Percentiles rank a stretch among this genome's conserved stretches.
These are phyloP conservation scores for Lucifuga dentata DNA, from an alignment of 2,113 vertebrate genomes.

Conservation along the genomic window DNA sequence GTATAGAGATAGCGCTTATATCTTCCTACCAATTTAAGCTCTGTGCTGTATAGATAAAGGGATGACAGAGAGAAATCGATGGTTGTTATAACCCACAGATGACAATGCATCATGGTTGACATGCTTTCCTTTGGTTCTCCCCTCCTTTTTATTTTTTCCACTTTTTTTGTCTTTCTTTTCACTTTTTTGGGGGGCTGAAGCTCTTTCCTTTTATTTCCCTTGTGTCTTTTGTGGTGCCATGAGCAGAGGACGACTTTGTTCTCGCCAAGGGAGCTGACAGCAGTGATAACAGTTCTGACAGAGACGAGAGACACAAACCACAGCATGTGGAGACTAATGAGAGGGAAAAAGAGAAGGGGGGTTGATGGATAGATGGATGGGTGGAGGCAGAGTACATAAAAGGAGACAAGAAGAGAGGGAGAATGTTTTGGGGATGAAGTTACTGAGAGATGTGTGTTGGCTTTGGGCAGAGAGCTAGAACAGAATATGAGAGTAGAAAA, in stretches of 20 bases:
- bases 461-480: slow-evolving; percentile 49
- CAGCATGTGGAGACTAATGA: slow-evolving; percentile 80
- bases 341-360: slow-evolving; percentile 46
- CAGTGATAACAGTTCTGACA: slow-evolving; percentile 84
- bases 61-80: slow-evolving; percentile 72
- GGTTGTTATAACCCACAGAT: slow-evolving; percentile 74
- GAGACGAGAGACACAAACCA: slow-evolving; percentile 79
- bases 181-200: slow-evolving; percentile 55
- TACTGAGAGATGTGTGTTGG: slow-evolving; percentile 49
- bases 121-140: slow-evolving; percentile 62
- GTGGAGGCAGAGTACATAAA: slow-evolving; percentile 49
- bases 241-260: slow-evolving; percentile 84
- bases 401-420: slow-evolving; percentile 24
- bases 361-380: slow-evolving; percentile 57
- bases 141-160: slow-evolving; percentile 64
- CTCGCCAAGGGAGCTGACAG: slow-evolving; percentile 81
- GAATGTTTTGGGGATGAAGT: slow-evolving; percentile 43
- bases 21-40: slow-evolving; percentile 74
- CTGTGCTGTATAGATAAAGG: slow-evolving; percentile 77
- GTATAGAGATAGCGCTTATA: slow-evolving; percentile 81
- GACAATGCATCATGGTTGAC: slow-evolving; percentile 74
- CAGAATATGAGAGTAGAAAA: slow-evolving; percentile 26
- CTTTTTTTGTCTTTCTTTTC: slow-evolving; percentile 44
- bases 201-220: slow-evolving; percentile 78
- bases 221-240: slow-evolving; percentile 78